phyloP scores from a whole-genome alignment of 64 coral and sea anemone species.

The Dendrophyllia cribrosa region DNA sequence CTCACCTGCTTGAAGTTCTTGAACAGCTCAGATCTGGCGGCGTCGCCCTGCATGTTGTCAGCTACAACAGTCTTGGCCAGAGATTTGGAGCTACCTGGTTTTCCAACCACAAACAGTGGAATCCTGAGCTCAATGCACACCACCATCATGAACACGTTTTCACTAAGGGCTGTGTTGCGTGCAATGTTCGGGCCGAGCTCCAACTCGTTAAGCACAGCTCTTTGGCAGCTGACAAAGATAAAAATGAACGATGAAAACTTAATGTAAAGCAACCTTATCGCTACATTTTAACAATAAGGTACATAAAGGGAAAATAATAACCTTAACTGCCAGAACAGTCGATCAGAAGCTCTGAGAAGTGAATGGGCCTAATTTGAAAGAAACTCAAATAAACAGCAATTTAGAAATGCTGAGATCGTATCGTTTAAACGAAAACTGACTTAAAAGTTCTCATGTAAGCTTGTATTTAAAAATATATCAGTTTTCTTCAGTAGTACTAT shows the following conservation, averaged over 20 bases:
- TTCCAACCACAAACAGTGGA: constrained; percentile 80
- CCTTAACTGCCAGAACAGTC: no score
- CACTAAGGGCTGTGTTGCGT: constrained; percentile 81
- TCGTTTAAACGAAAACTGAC: no score
- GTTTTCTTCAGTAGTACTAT: no score
- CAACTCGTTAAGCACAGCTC: constrained; percentile 82
- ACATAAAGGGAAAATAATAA: no score
- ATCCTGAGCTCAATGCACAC: constrained; percentile 85
- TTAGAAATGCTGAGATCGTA: no score
- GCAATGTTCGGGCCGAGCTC: constrained; percentile 89
- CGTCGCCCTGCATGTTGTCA: constrained; percentile 87
- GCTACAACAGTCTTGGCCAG: constrained; percentile 89
- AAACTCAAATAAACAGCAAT: no score
- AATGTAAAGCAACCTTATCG: background rate
- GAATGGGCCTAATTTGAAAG: no score
- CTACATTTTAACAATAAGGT: no score
- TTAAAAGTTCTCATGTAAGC: no score
- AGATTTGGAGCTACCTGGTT: constrained; percentile 88
- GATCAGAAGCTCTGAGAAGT: no score
- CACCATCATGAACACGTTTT: constrained; percentile 93
- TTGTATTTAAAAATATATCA: no score
- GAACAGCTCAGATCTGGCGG: constrained; percentile 73
- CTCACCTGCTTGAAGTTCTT: constrained; percentile 81
- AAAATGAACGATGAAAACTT: background rate
- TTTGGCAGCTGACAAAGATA: constrained; percentile 75